These are phyloP conservation scores for Camelus bactrianus DNA, from an alignment of 2,113 vertebrate species.

Conservation along the genomic window DNA sequence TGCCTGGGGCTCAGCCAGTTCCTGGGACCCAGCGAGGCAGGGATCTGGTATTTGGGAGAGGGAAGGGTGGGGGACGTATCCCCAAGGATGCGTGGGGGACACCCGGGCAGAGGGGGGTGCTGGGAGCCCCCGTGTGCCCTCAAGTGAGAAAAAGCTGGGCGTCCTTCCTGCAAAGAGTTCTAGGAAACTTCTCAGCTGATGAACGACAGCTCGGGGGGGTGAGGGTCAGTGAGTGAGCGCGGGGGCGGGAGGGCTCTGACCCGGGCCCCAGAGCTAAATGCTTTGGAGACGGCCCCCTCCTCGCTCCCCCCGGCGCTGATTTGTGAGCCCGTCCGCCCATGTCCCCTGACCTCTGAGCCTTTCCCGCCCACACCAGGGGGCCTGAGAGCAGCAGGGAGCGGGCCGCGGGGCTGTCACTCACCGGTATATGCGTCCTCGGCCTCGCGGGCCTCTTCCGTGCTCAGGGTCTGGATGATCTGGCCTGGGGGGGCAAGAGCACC, in stretches of 20 bases:
- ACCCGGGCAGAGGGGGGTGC: no score
- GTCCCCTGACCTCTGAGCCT: background rate
- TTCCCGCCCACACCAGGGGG: accelerated
- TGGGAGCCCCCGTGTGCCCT: background rate
- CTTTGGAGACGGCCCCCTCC: background rate
- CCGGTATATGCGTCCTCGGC: background rate
- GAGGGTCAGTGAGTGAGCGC: no score
- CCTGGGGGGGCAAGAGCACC: background rate
- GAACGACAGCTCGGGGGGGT: accelerated
- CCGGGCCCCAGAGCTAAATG: background rate
- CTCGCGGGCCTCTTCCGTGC: background rate
- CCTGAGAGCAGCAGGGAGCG: accelerated
- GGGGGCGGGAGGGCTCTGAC: background rate
- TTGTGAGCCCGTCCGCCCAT: background rate
- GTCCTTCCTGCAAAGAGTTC: background rate
- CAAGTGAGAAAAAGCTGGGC: background rate
- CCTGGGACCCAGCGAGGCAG: accelerated
- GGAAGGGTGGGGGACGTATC: no score
- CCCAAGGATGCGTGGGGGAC: background rate
- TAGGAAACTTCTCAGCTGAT: background rate
- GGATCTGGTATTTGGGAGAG: background rate
- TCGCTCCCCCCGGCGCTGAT: accelerated
- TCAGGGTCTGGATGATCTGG: conserved; percentile 57
- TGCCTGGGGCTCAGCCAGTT: accelerated
- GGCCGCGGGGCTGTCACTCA: accelerated